A percentile compares a stretch with the other conserved stretches of the same genome.
Evolutionary conservation across 2,888 invertebrate genomes (phyloP).

Genomic region (Thysanoteuthis rhombus): DNA sequence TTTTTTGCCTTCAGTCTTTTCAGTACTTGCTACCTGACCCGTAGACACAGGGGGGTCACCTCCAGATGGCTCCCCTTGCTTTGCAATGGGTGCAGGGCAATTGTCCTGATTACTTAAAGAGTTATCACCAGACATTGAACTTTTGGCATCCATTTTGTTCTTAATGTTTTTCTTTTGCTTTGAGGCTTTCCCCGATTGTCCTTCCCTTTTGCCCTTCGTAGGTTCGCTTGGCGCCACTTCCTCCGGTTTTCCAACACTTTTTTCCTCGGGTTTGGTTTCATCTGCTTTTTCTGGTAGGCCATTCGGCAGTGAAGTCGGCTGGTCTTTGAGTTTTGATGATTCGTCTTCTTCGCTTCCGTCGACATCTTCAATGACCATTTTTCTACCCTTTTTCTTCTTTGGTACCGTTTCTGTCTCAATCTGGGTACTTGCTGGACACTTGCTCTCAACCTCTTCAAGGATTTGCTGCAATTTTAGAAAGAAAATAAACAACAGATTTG

Average conservation of each 20-base stretch:
- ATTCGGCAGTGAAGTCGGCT: neutral
- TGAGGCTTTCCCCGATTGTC: conserved; percentile 26
- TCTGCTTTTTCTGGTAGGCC: neutral
- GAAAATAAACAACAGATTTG: neutral
- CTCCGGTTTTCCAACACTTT: neutral
- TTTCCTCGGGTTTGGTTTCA: neutral
- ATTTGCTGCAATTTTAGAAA: neutral
- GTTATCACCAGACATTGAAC: neutral
- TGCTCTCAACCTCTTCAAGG: neutral
- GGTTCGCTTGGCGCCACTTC: neutral
- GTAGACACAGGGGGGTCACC: neutral
- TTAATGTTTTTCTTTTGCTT: conserved; percentile 20
- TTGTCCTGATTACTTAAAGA: neutral
- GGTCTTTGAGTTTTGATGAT: conserved; percentile 31
- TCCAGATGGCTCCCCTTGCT: neutral
- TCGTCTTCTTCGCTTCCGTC: conserved; percentile 51
- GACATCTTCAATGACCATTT: conserved; percentile 64
- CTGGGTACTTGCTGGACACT: neutral
- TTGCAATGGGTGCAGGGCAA: conserved; percentile 20
- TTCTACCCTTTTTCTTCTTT: conserved; percentile 56
- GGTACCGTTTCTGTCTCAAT: neutral
- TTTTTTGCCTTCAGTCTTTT: neutral
- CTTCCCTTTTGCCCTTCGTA: neutral
- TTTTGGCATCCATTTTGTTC: neutral
- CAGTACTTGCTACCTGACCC: neutral